Base-by-base conservation (phyloP, 2,888 invertebrate species). In the Drosophila prolongata region DNA sequence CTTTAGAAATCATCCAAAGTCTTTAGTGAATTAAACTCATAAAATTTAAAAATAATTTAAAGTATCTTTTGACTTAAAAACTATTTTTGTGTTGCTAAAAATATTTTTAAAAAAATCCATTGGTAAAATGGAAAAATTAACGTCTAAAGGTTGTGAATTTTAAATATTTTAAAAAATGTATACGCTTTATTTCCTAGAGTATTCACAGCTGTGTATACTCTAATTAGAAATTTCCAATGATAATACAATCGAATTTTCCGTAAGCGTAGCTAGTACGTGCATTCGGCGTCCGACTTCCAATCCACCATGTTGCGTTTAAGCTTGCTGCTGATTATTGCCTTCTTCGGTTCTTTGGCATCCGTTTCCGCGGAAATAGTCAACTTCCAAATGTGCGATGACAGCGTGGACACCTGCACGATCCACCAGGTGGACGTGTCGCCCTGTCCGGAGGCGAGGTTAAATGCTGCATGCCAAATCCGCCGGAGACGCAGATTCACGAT, bases 341-440 rank as follows among this genome's bases (percentile, higher is more conserved):
- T 85, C 8, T 47, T 30, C 34, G 42, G 85, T 16, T 66, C 68
- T 40, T 3, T 78, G 16, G 75, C 69, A 34, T 14, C 76, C 35
- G 75, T 72, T 35, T n/a, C 69, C 24, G 78, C 82, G 3, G 91
- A 90, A 53, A 71, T 85, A 5, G 66, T 91, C 0, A 34, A 82
- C 37, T 79, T 67, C n/a, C 55, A 77, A n/a, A 56, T 30, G 3
- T 90, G 90, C 55, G 38, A 38, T 35, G 89, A 78, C 9, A 75
- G 62, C 40, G 87, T 77, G 47, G 78, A 82, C n/a, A 87, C 90
- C 42, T 95, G 96, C 85, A 92, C 91, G 2, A 90, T 96, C 1
- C 90, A 93, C 40, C 93, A 95, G 77, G 94, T 95, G 3, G 92
- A 93, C 3, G 93, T 96, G 9, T 87, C 91, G 14, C 96, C 96